phyloP scores from a whole-genome alignment of 2,797 vertebrate species.

The Ptychobarbus kaznakovi region DNA sequence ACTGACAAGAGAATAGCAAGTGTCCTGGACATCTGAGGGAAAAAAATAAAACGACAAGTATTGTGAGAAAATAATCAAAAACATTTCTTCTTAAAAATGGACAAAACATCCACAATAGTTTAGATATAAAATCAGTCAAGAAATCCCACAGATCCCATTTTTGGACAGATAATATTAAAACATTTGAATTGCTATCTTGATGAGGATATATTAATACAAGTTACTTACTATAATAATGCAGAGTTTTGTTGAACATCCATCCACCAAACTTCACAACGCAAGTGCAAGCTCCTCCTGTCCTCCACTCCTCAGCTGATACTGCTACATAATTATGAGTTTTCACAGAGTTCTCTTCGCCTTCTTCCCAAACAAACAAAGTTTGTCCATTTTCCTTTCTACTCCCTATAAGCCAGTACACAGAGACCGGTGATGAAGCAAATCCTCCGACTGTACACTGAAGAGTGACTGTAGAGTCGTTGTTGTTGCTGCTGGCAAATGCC shows the following conservation, averaged over 20 bases:
- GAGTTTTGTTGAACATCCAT: conserved; percentile 15
- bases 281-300: not conserved
- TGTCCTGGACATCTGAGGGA: conserved; percentile 29
- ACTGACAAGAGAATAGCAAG: conserved; percentile 17
- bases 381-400: conserved; percentile 26
- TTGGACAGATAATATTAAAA: not conserved
- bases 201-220: not conserved
- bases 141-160: not conserved
- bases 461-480: not conserved
- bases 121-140: not conserved
- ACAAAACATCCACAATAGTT: not conserved
- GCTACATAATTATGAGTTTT: conserved; percentile 10
- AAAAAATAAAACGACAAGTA: not conserved
- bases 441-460: conserved; percentile 30
- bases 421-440: conserved; percentile 19
- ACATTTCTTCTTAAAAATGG: not conserved
- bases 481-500: conserved; percentile 29
- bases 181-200: not conserved
- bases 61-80: not conserved
- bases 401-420: conserved; percentile 36
- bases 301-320: conserved; percentile 15
- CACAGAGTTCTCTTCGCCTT: not conserved
- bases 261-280: conserved; percentile 32
- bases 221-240: conserved; percentile 31
- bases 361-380: not conserved